Base-by-base conservation (phyloP, 2,113 vertebrate genomes). In the Hippoglossus stenolepis region DNA sequence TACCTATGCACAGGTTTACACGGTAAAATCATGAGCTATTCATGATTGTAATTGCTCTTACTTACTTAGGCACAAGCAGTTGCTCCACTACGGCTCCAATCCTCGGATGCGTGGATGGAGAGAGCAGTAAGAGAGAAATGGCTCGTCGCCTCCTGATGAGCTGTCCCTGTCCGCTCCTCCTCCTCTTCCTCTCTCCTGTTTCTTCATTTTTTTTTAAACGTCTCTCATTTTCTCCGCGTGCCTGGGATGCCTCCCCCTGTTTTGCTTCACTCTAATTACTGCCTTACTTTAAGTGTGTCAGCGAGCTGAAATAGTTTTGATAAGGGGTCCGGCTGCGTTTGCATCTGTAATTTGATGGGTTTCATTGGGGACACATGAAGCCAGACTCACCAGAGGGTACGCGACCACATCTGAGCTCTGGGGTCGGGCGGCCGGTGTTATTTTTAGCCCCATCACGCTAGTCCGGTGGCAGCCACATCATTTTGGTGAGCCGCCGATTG, bases 261-360 rank as follows among this genome's bases (percentile, higher is more conserved):
- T 90, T 49, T 49, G 4, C 45, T 82, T 86, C 70, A 47, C 89
- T 91, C 86, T 92, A 93, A 94, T 93, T 93, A 85, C 86, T 78
- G 84, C 89, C 77, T 92, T 71, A 56, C 65, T 56, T 87, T 43
- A 93, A 91, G 69, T 74, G 79, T 87, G 87, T 90, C 89, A 85
- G 89, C 53, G 68, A 85, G 90, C 81, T 62, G 70, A 80, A 92
- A 88, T 85, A 82, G 87, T 91, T 87, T 88, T 90, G 91, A 91
- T 93, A 89, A 91, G 83, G 67, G 86, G 76, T 88, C 87, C 83
- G 70, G 77, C 75, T 73, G 84, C 53, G 69, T 83, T 88, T 90
- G 89, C 89, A 86, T 93, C 92, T 92, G 87, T 93, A 93, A 94
- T 93, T 92, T 93, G 85, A 91, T 85, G 90, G 88, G 63, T 88